phyloP scores from a whole-genome alignment of 2,113 vertebrate genomes.

The Pyrgilauda ruficollis region DNA sequence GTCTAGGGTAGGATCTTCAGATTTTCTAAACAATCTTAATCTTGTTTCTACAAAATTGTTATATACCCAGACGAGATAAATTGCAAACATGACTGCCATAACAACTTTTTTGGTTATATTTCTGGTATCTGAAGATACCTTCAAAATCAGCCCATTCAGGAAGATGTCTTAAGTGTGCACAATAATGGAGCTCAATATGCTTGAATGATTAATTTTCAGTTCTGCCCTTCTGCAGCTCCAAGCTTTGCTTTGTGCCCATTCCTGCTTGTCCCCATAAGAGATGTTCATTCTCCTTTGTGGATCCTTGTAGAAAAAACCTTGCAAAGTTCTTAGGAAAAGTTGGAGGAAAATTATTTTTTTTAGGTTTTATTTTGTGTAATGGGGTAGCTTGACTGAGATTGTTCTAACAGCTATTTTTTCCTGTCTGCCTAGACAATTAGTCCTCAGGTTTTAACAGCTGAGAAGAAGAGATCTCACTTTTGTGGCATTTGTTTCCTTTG shows the following conservation, averaged over 20 bases:
- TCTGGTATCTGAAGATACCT: not conserved
- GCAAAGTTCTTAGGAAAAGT: not conserved
- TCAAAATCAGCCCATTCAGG: not conserved
- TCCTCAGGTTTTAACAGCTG: not conserved
- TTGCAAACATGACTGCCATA: not conserved
- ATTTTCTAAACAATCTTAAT: not conserved
- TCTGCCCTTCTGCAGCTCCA: not conserved
- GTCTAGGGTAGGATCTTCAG: not conserved
- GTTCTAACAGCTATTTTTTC: not conserved
- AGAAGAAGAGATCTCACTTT: not conserved
- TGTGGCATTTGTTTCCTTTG: not conserved
- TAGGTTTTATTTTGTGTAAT: not conserved
- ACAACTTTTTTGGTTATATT: not conserved
- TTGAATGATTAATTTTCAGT: not conserved
- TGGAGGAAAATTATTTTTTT: not conserved
- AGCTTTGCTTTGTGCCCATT: not conserved
- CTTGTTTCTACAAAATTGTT: not conserved
- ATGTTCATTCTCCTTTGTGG: not conserved
- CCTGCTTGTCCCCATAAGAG: not conserved
- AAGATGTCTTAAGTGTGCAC: not conserved
- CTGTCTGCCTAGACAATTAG: not conserved
- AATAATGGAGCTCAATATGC: not conserved
- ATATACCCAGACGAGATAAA: not conserved
- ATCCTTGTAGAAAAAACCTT: not conserved
- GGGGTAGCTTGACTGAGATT: not conserved